These are phyloP conservation scores for Gambusia holbrooki DNA, from an alignment of 2,113 vertebrate species.

Conservation along the genomic window DNA sequence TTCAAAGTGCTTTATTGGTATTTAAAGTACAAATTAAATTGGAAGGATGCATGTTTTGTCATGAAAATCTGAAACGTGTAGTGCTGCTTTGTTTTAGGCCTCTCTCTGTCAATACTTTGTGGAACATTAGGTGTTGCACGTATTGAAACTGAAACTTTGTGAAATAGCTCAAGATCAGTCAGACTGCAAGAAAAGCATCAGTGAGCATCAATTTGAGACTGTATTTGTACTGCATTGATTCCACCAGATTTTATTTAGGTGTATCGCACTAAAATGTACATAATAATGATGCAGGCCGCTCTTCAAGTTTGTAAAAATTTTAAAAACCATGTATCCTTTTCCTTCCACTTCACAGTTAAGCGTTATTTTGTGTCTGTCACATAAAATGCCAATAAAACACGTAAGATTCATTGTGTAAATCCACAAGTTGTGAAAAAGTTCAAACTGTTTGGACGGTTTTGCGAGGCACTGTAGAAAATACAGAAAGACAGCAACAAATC, in stretches of 20 bases:
- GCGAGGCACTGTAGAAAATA: constrained; percentile 4
- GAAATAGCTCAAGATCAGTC: neutral
- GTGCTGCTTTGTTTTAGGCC: neutral
- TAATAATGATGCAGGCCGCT: neutral
- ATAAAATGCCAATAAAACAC: neutral
- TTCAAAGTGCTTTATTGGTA: neutral
- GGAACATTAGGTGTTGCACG: neutral
- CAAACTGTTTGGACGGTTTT: neutral
- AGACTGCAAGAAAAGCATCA: neutral
- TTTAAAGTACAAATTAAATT: neutral
- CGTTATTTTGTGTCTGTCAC: neutral
- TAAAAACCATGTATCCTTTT: neutral
- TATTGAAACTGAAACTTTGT: neutral
- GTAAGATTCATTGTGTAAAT: neutral
- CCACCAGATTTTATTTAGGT: too few relatives aligned
- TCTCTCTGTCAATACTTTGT: neutral
- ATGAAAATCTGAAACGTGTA: neutral
- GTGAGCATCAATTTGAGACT: neutral
- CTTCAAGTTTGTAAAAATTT: neutral
- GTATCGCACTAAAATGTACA: too few relatives aligned
- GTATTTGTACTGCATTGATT: too few relatives aligned
- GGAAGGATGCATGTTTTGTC: too few relatives aligned
- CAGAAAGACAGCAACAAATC: constrained; percentile 57
- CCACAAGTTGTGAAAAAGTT: neutral
- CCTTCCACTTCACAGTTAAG: neutral